phyloP scores from a whole-genome alignment of 2,113 vertebrate species.

The Tangachromis dhanisi region DNA sequence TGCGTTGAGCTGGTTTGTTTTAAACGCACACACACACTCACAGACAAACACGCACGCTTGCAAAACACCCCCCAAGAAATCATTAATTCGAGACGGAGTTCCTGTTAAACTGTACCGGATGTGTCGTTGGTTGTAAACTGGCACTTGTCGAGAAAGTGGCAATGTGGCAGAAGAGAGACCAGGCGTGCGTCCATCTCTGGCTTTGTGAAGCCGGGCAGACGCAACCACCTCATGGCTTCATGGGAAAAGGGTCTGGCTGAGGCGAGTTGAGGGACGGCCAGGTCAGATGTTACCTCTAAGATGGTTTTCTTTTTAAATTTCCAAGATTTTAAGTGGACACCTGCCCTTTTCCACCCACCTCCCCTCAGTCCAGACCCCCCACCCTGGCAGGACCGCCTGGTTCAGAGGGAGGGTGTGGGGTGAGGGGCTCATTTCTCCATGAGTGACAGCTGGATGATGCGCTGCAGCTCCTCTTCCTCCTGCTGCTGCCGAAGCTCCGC shows the following conservation, averaged over 20 bases:
- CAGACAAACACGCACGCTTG: neutral
- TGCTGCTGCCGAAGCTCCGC: constrained; percentile 76
- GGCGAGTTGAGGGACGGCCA: neutral
- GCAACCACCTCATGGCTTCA: constrained; percentile 5
- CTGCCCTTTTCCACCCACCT: neutral
- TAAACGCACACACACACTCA: neutral
- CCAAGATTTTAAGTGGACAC: neutral
- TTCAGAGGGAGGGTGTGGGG: neutral
- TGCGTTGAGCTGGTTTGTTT: constrained; percentile 44
- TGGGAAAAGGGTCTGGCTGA: constrained; percentile 12
- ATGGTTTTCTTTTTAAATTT: neutral
- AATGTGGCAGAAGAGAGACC: constrained; percentile 18
- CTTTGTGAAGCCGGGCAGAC: neutral
- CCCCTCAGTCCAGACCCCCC: constrained; percentile 13
- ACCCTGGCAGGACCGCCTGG: neutral
- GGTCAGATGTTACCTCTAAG: neutral
- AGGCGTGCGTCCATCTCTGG: neutral
- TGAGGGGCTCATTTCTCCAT: constrained; percentile 81
- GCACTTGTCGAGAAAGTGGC: constrained; percentile 23
- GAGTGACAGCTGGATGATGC: constrained; percentile 91
- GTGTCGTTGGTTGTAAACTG: constrained; percentile 54
- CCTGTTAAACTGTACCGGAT: neutral
- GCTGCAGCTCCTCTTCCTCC: constrained; percentile 90
- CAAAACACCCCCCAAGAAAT: neutral
- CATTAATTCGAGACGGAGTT: neutral